phyloP scores from a whole-genome alignment of 2,888 invertebrate species.

The Netelia inedita region DNA sequence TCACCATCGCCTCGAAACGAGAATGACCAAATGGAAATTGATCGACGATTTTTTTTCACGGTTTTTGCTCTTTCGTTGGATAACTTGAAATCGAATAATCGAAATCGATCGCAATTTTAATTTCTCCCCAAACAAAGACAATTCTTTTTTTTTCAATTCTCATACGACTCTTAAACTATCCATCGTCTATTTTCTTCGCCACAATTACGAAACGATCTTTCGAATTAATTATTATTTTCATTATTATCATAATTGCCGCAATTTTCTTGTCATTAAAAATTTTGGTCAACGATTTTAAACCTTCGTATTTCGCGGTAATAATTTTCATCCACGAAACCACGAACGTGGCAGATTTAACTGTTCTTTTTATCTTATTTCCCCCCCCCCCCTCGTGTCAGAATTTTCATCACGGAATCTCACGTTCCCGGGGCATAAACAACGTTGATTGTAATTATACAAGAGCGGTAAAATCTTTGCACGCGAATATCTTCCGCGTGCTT shows the following conservation, averaged over 20 bases:
- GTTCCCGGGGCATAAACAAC: neutral
- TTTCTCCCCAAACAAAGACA: too few relatives aligned
- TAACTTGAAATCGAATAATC: too few relatives aligned
- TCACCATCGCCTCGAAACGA: neutral
- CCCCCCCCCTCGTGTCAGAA: too few relatives aligned
- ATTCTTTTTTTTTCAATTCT: too few relatives aligned
- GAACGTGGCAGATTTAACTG: neutral
- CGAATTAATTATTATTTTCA: too few relatives aligned
- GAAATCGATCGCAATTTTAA: neutral
- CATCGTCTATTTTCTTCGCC: too few relatives aligned
- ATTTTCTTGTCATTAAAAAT: neutral
- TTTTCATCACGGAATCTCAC: neutral
- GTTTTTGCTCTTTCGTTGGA: too few relatives aligned
- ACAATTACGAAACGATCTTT: too few relatives aligned
- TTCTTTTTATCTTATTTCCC: too few relatives aligned
- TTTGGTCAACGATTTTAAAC: neutral
- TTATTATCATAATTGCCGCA: too few relatives aligned
- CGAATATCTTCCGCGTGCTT: conserved; percentile 2
- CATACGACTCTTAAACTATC: too few relatives aligned
- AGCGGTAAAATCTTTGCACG: neutral
- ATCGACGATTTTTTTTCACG: too few relatives aligned
- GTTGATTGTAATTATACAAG: conserved; percentile 22
- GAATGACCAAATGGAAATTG: neutral
- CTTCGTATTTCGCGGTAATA: neutral
- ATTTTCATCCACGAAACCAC: neutral